These are phyloP conservation scores for Cladopsammia gracilis DNA, from an alignment of 64 coral and sea anemone genomes.

Conservation along the genomic window DNA sequence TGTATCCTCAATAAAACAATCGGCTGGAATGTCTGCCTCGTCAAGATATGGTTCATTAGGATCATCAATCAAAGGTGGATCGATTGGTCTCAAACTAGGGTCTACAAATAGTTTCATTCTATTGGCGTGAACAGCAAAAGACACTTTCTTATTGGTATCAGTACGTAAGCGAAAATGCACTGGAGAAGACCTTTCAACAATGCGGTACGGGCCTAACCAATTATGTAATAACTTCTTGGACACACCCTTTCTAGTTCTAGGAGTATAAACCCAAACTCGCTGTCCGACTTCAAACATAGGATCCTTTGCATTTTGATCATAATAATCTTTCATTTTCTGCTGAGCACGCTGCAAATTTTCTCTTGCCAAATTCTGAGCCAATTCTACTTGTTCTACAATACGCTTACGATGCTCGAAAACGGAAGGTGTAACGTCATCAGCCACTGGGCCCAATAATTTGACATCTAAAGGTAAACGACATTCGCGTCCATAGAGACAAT, in stretches of 20 bases:
- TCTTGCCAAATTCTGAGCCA: too few relatives aligned
- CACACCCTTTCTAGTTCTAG: neutral
- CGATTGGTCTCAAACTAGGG: constrained; percentile 59
- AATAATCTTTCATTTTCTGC: too few relatives aligned
- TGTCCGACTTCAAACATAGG: constrained; percentile 9
- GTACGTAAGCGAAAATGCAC: constrained; percentile 55
- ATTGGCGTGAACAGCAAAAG: constrained; percentile 65
- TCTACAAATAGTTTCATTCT: constrained; percentile 43
- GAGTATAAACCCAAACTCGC: constrained; percentile 41
- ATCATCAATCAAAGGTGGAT: constrained; percentile 36
- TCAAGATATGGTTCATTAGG: constrained; percentile 50
- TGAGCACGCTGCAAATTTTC: too few relatives aligned
- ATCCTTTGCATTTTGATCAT: too few relatives aligned
- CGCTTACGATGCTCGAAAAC: too few relatives aligned
- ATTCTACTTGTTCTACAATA: too few relatives aligned
- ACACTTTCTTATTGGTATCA: constrained; percentile 19
- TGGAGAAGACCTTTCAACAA: constrained; percentile 49
- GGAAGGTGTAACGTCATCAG: too few relatives aligned
- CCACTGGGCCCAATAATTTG: too few relatives aligned
- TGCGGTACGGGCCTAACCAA: constrained; percentile 53
- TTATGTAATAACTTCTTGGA: constrained; percentile 68
- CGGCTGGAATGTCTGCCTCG: constrained; percentile 19
- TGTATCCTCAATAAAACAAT: constrained; percentile 25
- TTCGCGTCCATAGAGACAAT: too few relatives aligned
- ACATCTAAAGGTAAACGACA: too few relatives aligned